Evolutionary conservation across 2,113 vertebrate genomes (phyloP), one percentile per base, ranked within the genome.

Genomic region (Archocentrus centrarchus): DNA sequence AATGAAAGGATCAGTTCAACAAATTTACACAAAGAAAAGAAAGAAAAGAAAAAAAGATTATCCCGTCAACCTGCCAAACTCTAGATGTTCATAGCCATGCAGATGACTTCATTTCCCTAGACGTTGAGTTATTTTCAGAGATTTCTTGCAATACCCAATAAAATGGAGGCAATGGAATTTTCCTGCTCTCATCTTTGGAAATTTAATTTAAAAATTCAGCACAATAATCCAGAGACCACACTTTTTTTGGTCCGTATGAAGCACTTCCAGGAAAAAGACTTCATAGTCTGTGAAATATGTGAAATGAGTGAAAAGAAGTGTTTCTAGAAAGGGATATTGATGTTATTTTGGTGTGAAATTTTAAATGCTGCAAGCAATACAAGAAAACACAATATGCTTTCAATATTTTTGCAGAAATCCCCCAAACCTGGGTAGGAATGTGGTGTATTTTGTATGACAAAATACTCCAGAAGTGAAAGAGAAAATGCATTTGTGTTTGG

Each of bases 1-100:
- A 83, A 63, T 77, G 75, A 61, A 85, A 62, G 20, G 41, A 77
- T 77, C 18, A 64, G 55, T 87, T 68, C 20, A 79, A 41, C 2
- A 17, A 63, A 62, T 32, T 73, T n/a, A 73, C 68, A 35, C 6
- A 17, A 50, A 17, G 14, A 15, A 14, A 50, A 35, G 35, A 35
- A 35, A 30, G 30, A 30, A 4, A 47, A 47, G 5, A 47, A 47
- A 14, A 15, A 50, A 50, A 14, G 13, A 47, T 47, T 47, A 47
- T 47, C 44, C 5, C 7, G 47, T 17, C 47, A 50, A 17, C 47
- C 47, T 50, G 47, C 47, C 47, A 50, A 73, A 32, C 68, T 35
- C 18, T 55, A 55, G 17, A 73, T 73, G 27, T 30, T 73, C 66
- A 53, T 27, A 73, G 24, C 66, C 47, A 32, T 53, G 30, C 47